phyloP scores from a whole-genome alignment of 2,888 invertebrate genomes.

The Blomia tropicalis region DNA sequence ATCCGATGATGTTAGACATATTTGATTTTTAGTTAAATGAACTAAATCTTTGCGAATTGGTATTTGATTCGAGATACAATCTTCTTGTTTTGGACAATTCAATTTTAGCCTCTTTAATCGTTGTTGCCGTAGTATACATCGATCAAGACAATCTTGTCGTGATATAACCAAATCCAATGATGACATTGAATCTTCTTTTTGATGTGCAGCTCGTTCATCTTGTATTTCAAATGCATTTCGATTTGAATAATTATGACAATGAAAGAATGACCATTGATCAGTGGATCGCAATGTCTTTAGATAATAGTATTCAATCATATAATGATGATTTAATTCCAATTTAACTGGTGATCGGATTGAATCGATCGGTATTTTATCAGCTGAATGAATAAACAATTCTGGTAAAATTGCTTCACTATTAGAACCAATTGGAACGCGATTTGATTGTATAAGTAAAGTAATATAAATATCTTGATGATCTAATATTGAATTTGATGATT shows the following conservation, averaged over 20 bases:
- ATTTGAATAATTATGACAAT: background rate
- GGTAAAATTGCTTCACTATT: background rate
- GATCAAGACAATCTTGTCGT: slow-evolving; percentile 2
- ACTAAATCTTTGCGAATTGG: background rate
- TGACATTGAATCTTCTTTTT: background rate
- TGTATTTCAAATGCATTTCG: no score
- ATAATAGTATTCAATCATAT: background rate
- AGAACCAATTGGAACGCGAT: background rate
- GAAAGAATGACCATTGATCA: background rate
- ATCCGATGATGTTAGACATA: background rate
- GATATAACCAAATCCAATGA: background rate
- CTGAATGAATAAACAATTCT: background rate
- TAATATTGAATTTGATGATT: background rate
- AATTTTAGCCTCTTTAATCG: background rate
- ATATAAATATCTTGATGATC: background rate
- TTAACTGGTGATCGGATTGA: background rate
- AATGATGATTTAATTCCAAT: background rate
- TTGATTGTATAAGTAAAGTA: background rate
- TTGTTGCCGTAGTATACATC: background rate
- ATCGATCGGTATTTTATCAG: background rate
- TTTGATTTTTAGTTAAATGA: background rate
- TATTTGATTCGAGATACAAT: slow-evolving; percentile 7
- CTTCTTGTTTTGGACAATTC: slow-evolving; percentile 1
- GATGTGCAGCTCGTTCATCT: no score
- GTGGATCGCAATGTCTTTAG: background rate